Evolutionary conservation across 2,113 vertebrate species (phyloP).

Genomic region (Apus apus): DNA sequence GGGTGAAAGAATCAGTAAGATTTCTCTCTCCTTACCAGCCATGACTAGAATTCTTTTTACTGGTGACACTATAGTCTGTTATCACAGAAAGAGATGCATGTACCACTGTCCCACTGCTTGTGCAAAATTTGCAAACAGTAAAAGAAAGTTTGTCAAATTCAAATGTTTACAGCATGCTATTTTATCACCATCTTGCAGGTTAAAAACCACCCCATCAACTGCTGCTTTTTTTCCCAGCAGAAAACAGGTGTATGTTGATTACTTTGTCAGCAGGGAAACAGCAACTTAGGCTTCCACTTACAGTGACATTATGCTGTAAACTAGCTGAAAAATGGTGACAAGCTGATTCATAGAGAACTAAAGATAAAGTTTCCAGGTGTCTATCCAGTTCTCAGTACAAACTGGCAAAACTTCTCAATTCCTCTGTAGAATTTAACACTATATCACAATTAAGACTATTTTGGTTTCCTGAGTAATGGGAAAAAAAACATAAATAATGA

Average conservation of each 20-base stretch:
- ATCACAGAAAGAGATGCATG: slow-evolving; percentile 39
- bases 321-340: slow-evolving; percentile 62
- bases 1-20: not conserved
- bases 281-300: slow-evolving; percentile 48
- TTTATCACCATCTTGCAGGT: slow-evolving; percentile 70
- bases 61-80: slow-evolving; percentile 22
- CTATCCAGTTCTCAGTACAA: not conserved
- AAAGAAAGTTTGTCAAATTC: slow-evolving; percentile 72
- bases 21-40: not conserved
- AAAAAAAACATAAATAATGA: not conserved
- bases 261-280: slow-evolving; percentile 68
- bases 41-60: slow-evolving; percentile 21
- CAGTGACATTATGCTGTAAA: slow-evolving; percentile 62
- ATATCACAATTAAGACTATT: not conserved
- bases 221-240: slow-evolving; percentile 68
- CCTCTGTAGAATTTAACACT: slow-evolving; percentile 4
- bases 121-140: slow-evolving; percentile 71
- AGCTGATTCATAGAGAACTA: slow-evolving; percentile 42
- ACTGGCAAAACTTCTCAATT: not conserved
- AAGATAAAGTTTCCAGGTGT: slow-evolving; percentile 70
- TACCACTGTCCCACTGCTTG: slow-evolving; percentile 49
- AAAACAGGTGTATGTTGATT: slow-evolving; percentile 79
- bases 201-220: slow-evolving; percentile 60
- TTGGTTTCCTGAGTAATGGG: not conserved
- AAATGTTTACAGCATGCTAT: slow-evolving; percentile 55